These are phyloP conservation scores for Poeciliopsis retropinna DNA, from an alignment of 2,113 vertebrate species.

Conservation along the genomic window DNA sequence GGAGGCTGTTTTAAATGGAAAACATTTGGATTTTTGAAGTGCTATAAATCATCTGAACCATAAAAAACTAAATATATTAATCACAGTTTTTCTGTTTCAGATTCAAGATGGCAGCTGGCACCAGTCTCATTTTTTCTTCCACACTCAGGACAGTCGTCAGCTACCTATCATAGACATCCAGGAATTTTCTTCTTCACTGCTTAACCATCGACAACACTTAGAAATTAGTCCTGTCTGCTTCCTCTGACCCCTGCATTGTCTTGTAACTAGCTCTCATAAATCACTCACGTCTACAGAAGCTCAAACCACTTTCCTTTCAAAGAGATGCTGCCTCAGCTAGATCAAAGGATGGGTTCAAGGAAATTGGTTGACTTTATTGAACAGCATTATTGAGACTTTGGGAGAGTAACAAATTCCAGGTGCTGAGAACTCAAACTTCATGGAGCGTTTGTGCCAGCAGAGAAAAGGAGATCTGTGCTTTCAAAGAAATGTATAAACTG, in stretches of 20 bases:
- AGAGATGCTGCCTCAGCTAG: constrained; percentile 35
- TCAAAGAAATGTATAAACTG: constrained; percentile 53
- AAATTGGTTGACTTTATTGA: constrained; percentile 19
- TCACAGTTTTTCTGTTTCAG: constrained; percentile 74
- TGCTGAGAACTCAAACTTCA: constrained; percentile 70
- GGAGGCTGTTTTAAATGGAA: too few species aligned
- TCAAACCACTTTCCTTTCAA: constrained; percentile 41
- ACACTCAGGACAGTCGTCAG: constrained; percentile 89
- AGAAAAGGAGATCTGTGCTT: constrained; percentile 63
- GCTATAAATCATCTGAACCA: neutral
- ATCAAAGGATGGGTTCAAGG: constrained; percentile 8
- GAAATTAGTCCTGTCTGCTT: constrained; percentile 94
- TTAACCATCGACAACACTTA: constrained; percentile 79
- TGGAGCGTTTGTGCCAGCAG: constrained; percentile 41
- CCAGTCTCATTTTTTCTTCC: constrained; percentile 90
- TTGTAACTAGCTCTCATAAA: constrained; percentile 32
- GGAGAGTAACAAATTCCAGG: constrained; percentile 17
- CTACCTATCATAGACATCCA: constrained; percentile 89
- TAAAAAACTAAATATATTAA: neutral
- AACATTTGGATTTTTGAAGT: neutral
- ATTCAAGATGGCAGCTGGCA: constrained; percentile 94
- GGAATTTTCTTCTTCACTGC: constrained; percentile 75
- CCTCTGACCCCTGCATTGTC: constrained; percentile 77
- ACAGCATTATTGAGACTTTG: constrained; percentile 24
- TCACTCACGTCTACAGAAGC: constrained; percentile 37